phyloP scores from a whole-genome alignment of 2,113 vertebrate species.

The Irena cyanogastra region DNA sequence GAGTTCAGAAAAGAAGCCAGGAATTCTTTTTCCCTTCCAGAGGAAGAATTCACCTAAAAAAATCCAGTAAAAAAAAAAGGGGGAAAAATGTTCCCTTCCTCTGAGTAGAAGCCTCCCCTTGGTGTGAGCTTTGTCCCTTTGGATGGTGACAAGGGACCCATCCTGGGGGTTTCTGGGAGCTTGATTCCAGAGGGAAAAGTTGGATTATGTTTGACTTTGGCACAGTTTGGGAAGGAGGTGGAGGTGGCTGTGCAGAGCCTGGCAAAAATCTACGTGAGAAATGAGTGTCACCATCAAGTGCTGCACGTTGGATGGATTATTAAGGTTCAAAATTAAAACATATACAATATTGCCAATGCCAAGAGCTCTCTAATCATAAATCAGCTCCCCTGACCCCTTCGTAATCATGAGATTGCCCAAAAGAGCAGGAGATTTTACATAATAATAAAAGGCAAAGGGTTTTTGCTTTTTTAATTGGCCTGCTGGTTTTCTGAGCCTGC shows the following conservation, averaged over 20 bases:
- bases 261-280: constrained; percentile 10
- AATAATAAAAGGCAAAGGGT: constrained; percentile 12
- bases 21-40: background rate
- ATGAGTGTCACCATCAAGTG: constrained; percentile 35
- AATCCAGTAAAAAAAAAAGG: too few species aligned
- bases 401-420: constrained; percentile 60
- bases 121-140: background rate
- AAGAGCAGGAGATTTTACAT: constrained; percentile 55
- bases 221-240: background rate
- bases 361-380: constrained; percentile 65
- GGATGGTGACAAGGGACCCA: background rate
- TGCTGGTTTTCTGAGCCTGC: background rate
- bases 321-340: constrained; percentile 59
- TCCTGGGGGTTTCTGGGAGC: background rate
- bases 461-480: constrained; percentile 35
- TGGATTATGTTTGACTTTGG: background rate
- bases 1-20: background rate
- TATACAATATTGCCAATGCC: constrained; percentile 45
- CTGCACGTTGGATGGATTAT: constrained; percentile 44
- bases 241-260: background rate
- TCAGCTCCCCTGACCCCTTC: constrained; percentile 62
- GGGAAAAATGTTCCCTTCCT: too few species aligned
- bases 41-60: background rate
- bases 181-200: background rate
- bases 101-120: rapidly evolving